Evolutionary conservation across 2,113 vertebrate species (phyloP).

Genomic region (Ptychochromis oligacanthus): DNA sequence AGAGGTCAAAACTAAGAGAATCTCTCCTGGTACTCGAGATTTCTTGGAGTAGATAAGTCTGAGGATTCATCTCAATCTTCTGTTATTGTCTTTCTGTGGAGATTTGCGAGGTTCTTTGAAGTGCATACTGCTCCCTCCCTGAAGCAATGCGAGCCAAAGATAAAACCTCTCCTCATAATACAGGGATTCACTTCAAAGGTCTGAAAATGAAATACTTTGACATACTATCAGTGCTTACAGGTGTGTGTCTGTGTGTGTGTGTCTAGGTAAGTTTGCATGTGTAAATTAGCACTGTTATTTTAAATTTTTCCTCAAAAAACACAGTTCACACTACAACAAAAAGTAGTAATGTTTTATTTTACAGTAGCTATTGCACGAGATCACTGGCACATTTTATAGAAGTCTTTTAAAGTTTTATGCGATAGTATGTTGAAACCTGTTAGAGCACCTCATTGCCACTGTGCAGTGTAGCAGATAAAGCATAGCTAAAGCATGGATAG

Average conservation of each 20-base stretch:
- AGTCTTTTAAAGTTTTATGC: not conserved
- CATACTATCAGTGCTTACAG: conserved; percentile 13
- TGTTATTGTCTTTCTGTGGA: conserved; percentile 47
- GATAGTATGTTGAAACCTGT: not conserved
- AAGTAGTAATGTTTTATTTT: not conserved
- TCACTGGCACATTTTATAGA: not conserved
- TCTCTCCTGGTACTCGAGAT: conserved; percentile 32
- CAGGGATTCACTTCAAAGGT: conserved; percentile 50
- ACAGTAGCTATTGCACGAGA: not conserved
- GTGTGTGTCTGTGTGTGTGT: not conserved
- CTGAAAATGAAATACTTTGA: conserved; percentile 37
- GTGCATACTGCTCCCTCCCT: conserved; percentile 33
- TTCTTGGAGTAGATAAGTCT: conserved; percentile 53
- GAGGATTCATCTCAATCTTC: conserved; percentile 41
- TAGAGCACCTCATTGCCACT: not conserved
- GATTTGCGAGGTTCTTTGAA: conserved; percentile 55
- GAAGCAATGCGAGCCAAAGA: conserved; percentile 42
- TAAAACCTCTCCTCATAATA: conserved; percentile 39
- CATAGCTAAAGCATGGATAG: not conserved
- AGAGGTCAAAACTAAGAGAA: conserved; percentile 1
- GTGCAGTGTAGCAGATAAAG: not conserved
- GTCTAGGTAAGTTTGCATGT: not conserved
- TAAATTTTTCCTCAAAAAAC: not conserved
- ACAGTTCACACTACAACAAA: not conserved
- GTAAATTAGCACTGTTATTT: not conserved